Percentiles rank a stretch among this genome's conserved stretches.
Conservation (phyloP, 2,888 invertebrate genomes). For the Caenorhabditis zanzibari region DNA sequence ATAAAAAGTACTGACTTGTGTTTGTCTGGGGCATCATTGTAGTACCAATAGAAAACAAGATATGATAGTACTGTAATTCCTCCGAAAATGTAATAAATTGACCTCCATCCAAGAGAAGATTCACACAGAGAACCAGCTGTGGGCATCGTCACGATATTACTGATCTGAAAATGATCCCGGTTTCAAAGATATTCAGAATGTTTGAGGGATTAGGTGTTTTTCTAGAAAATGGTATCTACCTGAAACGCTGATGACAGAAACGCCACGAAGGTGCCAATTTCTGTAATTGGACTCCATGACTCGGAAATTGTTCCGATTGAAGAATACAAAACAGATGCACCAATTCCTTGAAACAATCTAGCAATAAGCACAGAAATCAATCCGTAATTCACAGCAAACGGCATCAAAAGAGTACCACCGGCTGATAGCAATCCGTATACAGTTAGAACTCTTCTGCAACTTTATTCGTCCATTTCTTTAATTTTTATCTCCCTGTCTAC, state of each 20-base stretch:
- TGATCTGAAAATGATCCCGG: conserved; percentile 66
- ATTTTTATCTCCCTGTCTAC: neutral
- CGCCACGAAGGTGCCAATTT: conserved; percentile 66
- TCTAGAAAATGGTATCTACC: conserved; percentile 19
- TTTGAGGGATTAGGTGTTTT: no score
- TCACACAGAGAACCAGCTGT: conserved; percentile 66
- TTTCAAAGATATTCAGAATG: neutral
- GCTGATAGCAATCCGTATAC: conserved; percentile 64
- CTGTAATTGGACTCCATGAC: conserved; percentile 62
- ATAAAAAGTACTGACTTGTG: conserved; percentile 47
- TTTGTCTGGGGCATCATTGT: conserved; percentile 62
- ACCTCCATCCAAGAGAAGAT: conserved; percentile 65
- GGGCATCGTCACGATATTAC: conserved; percentile 67
- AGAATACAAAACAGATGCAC: conserved; percentile 60
- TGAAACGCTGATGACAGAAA: conserved; percentile 68
- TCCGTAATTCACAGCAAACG: conserved; percentile 60
- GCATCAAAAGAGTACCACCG: conserved; percentile 61
- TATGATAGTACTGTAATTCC: conserved; percentile 53
- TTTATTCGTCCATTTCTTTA: neutral
- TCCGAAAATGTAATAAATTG: conserved; percentile 67
- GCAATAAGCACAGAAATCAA: conserved; percentile 43
- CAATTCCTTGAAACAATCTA: conserved; percentile 64
- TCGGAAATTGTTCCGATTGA: conserved; percentile 66
- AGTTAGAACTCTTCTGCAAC: conserved; percentile 38
- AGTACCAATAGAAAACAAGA: conserved; percentile 63